phyloP scores from a whole-genome alignment of 2,888 invertebrate species.

The Xanthorhoe spadicearia region DNA sequence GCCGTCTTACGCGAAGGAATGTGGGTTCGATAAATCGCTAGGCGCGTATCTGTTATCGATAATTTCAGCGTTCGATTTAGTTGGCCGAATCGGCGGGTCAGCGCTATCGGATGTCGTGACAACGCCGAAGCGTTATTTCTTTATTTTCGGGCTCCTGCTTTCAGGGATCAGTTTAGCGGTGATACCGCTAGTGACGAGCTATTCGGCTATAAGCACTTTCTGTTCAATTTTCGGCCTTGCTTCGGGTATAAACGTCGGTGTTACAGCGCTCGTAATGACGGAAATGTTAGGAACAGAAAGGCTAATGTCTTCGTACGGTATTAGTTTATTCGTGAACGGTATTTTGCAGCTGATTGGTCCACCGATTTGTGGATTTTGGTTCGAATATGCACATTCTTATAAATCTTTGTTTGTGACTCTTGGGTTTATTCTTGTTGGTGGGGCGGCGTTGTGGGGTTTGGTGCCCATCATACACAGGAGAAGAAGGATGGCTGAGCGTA shows the following conservation, averaged over 20 bases:
- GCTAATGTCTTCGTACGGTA: conserved; percentile 94
- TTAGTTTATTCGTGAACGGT: conserved; percentile 93
- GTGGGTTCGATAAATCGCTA: conserved; percentile 88
- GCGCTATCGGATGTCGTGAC: conserved; percentile 91
- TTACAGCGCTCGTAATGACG: conserved; percentile 94
- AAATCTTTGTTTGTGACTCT: conserved; percentile 89
- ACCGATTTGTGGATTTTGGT: conserved; percentile 91
- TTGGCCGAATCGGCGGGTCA: conserved; percentile 93
- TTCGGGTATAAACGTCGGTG: conserved; percentile 93
- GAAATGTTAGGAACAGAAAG: conserved; percentile 93
- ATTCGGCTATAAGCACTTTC: conserved; percentile 86
- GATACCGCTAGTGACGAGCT: conserved; percentile 88
- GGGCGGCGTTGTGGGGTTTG: conserved; percentile 90
- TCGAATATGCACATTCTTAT: conserved; percentile 86
- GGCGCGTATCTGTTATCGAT: conserved; percentile 91
- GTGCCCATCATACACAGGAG: conserved; percentile 88
- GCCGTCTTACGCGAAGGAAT: conserved; percentile 89
- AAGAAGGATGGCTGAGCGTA: conserved; percentile 54
- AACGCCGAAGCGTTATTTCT: conserved; percentile 93
- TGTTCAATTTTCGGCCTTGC: conserved; percentile 92
- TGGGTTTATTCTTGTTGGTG: conserved; percentile 89
- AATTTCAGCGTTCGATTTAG: conserved; percentile 91
- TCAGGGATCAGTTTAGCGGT: conserved; percentile 90
- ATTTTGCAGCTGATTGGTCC: conserved; percentile 92
- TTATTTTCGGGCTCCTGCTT: conserved; percentile 90